These are phyloP conservation scores for Bemisia tabaci DNA, from an alignment of 1,140 invertebrate genomes.

Conservation along the genomic window DNA sequence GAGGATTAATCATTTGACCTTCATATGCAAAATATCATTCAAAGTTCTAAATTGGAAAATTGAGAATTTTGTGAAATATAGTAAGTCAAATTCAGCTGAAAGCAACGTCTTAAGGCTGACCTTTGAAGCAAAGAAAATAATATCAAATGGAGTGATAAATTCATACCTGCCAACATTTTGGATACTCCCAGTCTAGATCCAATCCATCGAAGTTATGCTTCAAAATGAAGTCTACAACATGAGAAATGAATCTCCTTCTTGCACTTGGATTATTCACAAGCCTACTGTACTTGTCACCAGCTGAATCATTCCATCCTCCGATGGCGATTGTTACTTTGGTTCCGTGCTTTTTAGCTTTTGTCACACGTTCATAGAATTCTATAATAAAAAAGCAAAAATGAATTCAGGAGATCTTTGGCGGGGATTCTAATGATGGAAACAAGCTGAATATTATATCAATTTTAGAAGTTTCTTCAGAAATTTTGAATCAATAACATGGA, in stretches of 20 bases:
- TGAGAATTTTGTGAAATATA: too few species aligned
- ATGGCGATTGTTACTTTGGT: slow-evolving; percentile 69
- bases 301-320: slow-evolving; percentile 83
- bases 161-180: slow-evolving; percentile 74
- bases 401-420: too few species aligned
- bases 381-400: slow-evolving; percentile 15
- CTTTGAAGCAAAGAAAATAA: not conserved
- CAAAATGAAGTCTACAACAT: slow-evolving; percentile 59
- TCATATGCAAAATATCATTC: too few species aligned
- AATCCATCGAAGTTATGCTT: slow-evolving; percentile 76
- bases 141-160: not conserved
- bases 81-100: too few species aligned
- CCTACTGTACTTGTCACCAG: slow-evolving; percentile 69
- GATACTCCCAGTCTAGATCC: slow-evolving; percentile 85
- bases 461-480: not conserved
- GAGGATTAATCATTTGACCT: too few species aligned
- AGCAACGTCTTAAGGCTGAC: too few species aligned
- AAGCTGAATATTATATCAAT: not conserved
- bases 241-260: slow-evolving; percentile 52
- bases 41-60: too few species aligned
- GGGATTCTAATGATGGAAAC: not conserved
- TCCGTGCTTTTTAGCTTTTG: slow-evolving; percentile 59
- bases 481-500: not conserved
- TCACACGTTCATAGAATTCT: slow-evolving; percentile 73
- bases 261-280: slow-evolving; percentile 59